Percentiles rank a stretch among this genome's conserved stretches.
phyloP scores from a whole-genome alignment of 1,140 invertebrate genomes.

The Halesus radiatus region DNA sequence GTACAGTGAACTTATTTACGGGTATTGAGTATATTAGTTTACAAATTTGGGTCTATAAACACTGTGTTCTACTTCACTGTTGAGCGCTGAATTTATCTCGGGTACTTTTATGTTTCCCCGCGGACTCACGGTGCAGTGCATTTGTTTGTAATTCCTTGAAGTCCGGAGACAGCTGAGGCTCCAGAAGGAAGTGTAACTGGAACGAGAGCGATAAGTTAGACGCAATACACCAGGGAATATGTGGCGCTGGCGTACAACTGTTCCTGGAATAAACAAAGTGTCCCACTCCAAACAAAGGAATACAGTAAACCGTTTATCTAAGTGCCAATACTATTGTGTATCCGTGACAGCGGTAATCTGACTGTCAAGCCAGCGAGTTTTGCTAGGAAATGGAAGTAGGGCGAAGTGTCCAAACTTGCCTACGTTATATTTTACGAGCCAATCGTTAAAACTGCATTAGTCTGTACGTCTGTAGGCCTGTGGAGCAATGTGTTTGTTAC shows the following conservation, averaged over 20 bases:
- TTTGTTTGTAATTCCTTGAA: neutral
- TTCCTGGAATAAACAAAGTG: neutral
- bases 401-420: constrained; percentile 7
- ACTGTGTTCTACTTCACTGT: too few species aligned
- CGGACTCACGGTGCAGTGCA: neutral
- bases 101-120: too few species aligned
- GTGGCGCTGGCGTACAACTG: neutral
- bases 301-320: constrained; percentile 15
- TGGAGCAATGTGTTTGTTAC: too few species aligned
- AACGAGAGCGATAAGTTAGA: neutral
- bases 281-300: neutral
- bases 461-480: too few species aligned
- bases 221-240: neutral
- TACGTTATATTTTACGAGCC: neutral
- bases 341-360: neutral
- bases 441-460: too few species aligned
- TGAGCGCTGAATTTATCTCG: too few species aligned
- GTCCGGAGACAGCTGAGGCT: neutral
- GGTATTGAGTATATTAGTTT: too few species aligned
- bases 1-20: too few species aligned
- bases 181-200: neutral
- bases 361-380: neutral
- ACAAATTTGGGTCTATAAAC: too few species aligned
- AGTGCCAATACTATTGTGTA: constrained; percentile 2
- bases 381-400: constrained; percentile 10